Evolutionary conservation across 1,140 invertebrate genomes (phyloP).

Genomic region (Saccostrea glomerata): DNA sequence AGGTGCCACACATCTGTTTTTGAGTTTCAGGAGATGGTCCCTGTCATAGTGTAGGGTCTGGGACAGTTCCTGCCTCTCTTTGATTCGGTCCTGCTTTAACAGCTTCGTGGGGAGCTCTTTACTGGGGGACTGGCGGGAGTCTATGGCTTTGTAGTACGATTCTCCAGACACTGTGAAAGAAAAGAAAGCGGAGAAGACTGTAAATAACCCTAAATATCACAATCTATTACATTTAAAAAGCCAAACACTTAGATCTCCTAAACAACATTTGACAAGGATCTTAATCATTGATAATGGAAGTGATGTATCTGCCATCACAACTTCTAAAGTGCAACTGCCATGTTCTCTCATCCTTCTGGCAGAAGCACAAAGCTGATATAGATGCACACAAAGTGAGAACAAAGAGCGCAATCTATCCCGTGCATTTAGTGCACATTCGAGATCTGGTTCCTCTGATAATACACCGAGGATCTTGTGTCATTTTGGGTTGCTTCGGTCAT

Average conservation of each 20-base stretch:
- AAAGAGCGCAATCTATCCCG: not conserved
- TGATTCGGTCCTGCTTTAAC: constrained; percentile 66
- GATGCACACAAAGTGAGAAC: not conserved
- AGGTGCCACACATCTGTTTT: constrained; percentile 51
- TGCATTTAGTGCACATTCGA: not conserved
- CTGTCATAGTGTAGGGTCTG: constrained; percentile 68
- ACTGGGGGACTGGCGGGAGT: constrained; percentile 60
- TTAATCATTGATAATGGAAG: constrained; percentile 12
- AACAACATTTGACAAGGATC: constrained; percentile 18
- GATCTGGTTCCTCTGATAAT: not conserved
- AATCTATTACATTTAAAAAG: constrained; percentile 2
- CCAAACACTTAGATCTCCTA: not conserved
- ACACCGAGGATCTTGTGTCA: not conserved
- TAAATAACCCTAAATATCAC: constrained; percentile 1
- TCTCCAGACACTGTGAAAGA: constrained; percentile 18
- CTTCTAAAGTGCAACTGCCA: constrained; percentile 12
- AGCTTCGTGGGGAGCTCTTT: constrained; percentile 71
- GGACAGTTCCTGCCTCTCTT: constrained; percentile 67
- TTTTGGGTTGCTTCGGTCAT: constrained; percentile 6
- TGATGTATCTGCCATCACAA: not conserved
- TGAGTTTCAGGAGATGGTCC: constrained; percentile 62
- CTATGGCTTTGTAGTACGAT: constrained; percentile 32
- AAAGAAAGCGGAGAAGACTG: not conserved
- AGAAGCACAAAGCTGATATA: constrained; percentile 5
- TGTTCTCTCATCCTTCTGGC: constrained; percentile 13